Conservation (phyloP, 64 coral and sea anemone genomes). For the Porites lutea region DNA sequence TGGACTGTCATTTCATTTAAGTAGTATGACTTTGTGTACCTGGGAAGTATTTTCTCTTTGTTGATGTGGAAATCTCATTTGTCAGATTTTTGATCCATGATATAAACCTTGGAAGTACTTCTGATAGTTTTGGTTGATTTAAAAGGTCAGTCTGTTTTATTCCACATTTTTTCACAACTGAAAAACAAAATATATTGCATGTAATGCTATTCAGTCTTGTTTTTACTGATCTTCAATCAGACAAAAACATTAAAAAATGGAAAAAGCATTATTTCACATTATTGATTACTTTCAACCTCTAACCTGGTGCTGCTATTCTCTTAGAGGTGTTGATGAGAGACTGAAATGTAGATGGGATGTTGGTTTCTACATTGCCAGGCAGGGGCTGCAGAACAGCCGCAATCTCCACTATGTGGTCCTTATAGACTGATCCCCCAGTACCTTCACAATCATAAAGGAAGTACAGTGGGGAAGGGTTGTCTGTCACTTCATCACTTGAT, state of each 20-base stretch:
- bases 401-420: constrained; percentile 69
- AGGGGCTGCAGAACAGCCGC: constrained; percentile 67
- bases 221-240: neutral
- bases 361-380: neutral
- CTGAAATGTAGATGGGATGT: neutral
- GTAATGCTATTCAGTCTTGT: neutral
- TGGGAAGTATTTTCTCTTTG: constrained; percentile 8
- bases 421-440: constrained; percentile 62
- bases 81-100: constrained; percentile 8
- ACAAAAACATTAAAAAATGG: neutral
- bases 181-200: neutral
- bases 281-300: neutral
- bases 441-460: constrained; percentile 70
- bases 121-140: neutral
- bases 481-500: neutral
- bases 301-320: constrained; percentile 43
- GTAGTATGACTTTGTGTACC: neutral
- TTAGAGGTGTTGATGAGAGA: constrained; percentile 49
- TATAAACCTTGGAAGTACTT: constrained; percentile 23
- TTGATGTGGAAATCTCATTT: neutral
- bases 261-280: neutral
- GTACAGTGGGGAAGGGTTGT: constrained; percentile 29
- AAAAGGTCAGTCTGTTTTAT: constrained; percentile 1
- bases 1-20: too few relatives aligned
- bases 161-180: constrained; percentile 31